Evolutionary conservation across 2,888 invertebrate genomes (phyloP).

Genomic region (Andrena flavipes): DNA sequence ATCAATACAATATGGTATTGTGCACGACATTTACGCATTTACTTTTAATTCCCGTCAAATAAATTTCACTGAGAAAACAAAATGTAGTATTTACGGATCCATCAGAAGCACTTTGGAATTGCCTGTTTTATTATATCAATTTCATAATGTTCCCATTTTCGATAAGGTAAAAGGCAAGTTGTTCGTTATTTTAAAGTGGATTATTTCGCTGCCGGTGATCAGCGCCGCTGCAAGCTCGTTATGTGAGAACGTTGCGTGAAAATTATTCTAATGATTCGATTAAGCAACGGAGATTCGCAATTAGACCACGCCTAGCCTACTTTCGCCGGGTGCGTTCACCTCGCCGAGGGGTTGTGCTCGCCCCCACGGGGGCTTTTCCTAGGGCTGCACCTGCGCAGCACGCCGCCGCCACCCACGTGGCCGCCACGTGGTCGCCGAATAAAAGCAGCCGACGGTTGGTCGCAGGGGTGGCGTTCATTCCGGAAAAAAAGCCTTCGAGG

Average conservation of each 20-base stretch:
- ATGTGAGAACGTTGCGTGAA: neutral
- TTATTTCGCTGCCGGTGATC: neutral
- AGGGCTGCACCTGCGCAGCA: constrained; percentile 74
- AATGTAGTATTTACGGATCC: too few relatives aligned
- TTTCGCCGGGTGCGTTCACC: constrained; percentile 75
- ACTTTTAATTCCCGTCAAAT: neutral
- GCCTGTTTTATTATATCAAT: too few relatives aligned
- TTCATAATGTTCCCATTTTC: neutral
- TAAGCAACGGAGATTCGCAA: constrained; percentile 65
- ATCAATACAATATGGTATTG: too few relatives aligned
- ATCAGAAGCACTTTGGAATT: too few relatives aligned
- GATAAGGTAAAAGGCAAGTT: neutral
- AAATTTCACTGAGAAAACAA: neutral
- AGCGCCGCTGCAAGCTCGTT: neutral
- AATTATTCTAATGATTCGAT: constrained; percentile 37
- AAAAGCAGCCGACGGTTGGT: constrained; percentile 43
- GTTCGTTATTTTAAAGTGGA: neutral
- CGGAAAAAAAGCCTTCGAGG: constrained; percentile 68
- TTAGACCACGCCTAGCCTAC: constrained; percentile 79
- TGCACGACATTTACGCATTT: neutral
- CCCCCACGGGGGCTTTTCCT: constrained; percentile 64
- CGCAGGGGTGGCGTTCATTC: constrained; percentile 58
- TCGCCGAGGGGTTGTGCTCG: constrained; percentile 51
- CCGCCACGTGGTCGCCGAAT: constrained; percentile 75
- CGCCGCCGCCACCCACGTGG: constrained; percentile 73